Evolutionary conservation across 2,888 invertebrate genomes (phyloP), one percentile per base, ranked within the genome.

Genomic region (Chrysodeixis includens): DNA sequence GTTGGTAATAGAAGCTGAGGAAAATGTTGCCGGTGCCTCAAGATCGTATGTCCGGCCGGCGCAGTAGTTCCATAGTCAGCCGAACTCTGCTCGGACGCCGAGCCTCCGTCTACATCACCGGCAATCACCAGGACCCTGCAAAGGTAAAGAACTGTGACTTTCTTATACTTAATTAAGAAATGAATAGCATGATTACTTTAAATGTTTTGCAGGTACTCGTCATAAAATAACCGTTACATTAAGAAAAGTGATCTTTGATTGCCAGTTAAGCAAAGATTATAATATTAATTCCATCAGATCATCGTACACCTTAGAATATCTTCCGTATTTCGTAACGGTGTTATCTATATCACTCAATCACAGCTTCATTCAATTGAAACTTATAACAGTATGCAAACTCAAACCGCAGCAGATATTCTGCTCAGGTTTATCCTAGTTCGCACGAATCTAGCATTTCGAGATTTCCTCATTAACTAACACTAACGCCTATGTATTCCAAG

Each of bases 51-150:
- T 96, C 96, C 53, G 96, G 96, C 44, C 94, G 96, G 56, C 95
- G 96, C 69, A 96, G 96, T 91, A 96, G 96, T 87, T 96, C 96
- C 72, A 96, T 97, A 74, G 96, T 96, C 68, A 96, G 96, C 86
- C 95, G 96, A 70, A 96, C 97, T 14, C 94, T 97, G 74, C 95
- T 97, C 30, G 96, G 96, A 1, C 95, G 97, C 51, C 92, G 97
- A 22, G 95, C 96, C 67, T 97, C 97, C 16, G 96, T 96, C 66
- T 97, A 96, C 88, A 95, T 95, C 86, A 96, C 96, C 62, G 93
- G 96, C 35, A 94, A 95, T 78, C 96, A 96, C 69, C 94, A 95
- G 73, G 97, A 97, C 84, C 97, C 97, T 30, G 96, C 96, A 52
- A 96, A 97, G 96, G 97, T 97, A 92, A 90, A 30, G 12, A 1